These are phyloP conservation scores for Teinopalpus imperialis DNA, from an alignment of 2,888 invertebrate species.

Conservation along the genomic window DNA sequence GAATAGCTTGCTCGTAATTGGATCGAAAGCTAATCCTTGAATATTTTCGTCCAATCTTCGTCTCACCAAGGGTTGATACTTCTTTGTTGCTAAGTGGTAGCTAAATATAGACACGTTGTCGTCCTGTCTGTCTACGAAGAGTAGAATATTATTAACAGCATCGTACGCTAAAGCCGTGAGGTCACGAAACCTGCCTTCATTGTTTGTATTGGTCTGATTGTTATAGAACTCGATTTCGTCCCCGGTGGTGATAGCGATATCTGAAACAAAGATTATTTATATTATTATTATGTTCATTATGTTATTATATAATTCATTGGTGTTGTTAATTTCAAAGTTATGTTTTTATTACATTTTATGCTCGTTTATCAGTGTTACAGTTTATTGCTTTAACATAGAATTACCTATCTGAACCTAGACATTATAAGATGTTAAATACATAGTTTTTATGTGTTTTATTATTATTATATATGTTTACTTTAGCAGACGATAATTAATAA, in stretches of 20 bases:
- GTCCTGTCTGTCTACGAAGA: constrained; percentile 85
- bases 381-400: no score
- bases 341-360: no score
- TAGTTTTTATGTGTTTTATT: no score
- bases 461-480: no score
- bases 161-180: constrained; percentile 87
- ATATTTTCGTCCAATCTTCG: constrained; percentile 81
- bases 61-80: constrained; percentile 67
- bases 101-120: constrained; percentile 87
- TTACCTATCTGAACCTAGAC: no score
- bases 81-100: constrained; percentile 60
- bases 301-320: no score
- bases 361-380: no score
- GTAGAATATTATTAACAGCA: constrained; percentile 83
- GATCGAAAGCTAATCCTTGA: constrained; percentile 90
- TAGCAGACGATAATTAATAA: no score
- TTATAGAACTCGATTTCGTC: constrained; percentile 85
- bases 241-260: constrained; percentile 88
- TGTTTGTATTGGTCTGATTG: constrained; percentile 55
- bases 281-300: no score
- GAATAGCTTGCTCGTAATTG: constrained; percentile 86
- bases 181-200: constrained; percentile 79
- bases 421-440: constrained; percentile 11
- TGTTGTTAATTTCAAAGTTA: no score
- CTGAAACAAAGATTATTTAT: constrained; percentile 84